Evolutionary conservation across 2,888 invertebrate species (phyloP).

Genomic region (Drosophila eohydei): DNA sequence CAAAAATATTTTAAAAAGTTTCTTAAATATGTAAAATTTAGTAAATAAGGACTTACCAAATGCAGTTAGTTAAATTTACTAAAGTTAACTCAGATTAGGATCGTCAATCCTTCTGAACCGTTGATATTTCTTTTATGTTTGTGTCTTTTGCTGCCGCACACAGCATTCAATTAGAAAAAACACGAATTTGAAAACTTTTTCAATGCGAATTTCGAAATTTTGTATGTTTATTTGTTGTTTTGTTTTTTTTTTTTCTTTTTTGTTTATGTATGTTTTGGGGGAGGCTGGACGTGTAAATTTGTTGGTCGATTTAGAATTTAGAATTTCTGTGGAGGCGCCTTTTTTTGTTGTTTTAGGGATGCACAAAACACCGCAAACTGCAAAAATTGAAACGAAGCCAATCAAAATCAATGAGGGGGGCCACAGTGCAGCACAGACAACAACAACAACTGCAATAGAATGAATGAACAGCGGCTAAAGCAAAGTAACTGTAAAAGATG

Average conservation of each 20-base stretch:
- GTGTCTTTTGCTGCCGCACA: slow-evolving; percentile 17
- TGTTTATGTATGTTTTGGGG: slow-evolving; percentile 8
- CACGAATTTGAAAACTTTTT: slow-evolving; percentile 28
- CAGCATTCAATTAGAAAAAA: slow-evolving; percentile 8
- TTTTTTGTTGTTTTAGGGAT: slow-evolving; percentile 35
- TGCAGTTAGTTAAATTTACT: neutral
- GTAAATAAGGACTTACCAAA: neutral
- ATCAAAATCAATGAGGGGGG: slow-evolving; percentile 51
- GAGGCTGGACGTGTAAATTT: slow-evolving; percentile 30
- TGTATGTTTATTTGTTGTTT: slow-evolving; percentile 11
- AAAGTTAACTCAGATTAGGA: slow-evolving; percentile 8
- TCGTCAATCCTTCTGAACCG: neutral
- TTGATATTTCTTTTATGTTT: slow-evolving; percentile 8
- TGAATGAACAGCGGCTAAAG: slow-evolving; percentile 27
- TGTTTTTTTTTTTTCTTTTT: slow-evolving; percentile 17
- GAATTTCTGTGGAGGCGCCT: slow-evolving; percentile 40
- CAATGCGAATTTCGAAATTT: slow-evolving; percentile 30
- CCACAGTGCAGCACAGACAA: slow-evolving; percentile 29
- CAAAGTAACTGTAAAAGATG: slow-evolving; percentile 28
- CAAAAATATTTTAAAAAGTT: neutral
- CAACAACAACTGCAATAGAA: slow-evolving; percentile 16
- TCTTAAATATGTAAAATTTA: neutral
- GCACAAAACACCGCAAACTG: slow-evolving; percentile 61
- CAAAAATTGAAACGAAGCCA: slow-evolving; percentile 48
- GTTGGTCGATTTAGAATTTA: slow-evolving; percentile 54